A percentile compares a stretch with the other conserved stretches of the same genome.
These are phyloP conservation scores for Morone saxatilis DNA, from an alignment of 2,113 vertebrate genomes.

Conservation along the genomic window DNA sequence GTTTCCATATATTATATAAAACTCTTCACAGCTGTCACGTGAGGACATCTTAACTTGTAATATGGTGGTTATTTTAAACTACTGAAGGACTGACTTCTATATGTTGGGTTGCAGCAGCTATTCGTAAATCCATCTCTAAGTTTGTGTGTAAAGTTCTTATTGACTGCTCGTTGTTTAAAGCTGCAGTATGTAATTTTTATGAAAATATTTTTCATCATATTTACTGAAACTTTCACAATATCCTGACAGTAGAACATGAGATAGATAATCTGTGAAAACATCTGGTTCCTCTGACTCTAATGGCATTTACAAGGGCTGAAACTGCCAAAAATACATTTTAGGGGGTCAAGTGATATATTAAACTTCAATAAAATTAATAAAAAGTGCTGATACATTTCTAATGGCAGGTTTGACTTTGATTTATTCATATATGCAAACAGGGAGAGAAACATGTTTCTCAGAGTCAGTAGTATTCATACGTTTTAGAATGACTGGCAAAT, in stretches of 20 bases:
- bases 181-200: too few species aligned
- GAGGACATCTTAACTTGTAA: neutral
- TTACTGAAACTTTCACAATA: too few species aligned
- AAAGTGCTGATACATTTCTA: neutral
- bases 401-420: neutral
- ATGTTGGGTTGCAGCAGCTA: slow-evolving; percentile 4
- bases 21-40: neutral
- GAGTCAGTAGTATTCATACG: neutral
- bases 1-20: neutral
- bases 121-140: neutral
- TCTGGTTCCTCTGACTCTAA: neutral
- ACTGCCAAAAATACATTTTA: neutral
- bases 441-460: neutral
- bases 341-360: neutral
- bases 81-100: neutral
- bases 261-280: neutral
- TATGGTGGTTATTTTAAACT: slow-evolving; percentile 8
- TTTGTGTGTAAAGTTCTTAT: neutral
- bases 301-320: neutral
- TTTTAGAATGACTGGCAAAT: neutral
- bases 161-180: neutral
- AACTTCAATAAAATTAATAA: neutral
- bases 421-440: neutral
- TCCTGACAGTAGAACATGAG: too few species aligned
- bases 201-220: too few species aligned